Evolutionary conservation across 2,888 invertebrate species (phyloP).

Genomic region (Chesias legatella): DNA sequence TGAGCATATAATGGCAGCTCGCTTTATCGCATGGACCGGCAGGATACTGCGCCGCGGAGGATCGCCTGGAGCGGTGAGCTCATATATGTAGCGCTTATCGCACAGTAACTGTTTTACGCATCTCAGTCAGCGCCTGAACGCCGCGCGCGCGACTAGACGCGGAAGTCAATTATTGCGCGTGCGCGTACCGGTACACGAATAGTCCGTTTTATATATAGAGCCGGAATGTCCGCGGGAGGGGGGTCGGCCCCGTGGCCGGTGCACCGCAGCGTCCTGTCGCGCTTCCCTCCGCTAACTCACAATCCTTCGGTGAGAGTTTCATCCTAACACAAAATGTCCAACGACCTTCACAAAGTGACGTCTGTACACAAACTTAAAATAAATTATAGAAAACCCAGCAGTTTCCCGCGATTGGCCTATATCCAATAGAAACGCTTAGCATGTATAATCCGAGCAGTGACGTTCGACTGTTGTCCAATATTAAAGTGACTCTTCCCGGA

Average conservation of each 20-base stretch:
- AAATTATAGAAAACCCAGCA: slow-evolving; percentile 59
- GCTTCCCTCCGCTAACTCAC: slow-evolving; percentile 61
- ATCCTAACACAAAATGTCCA: slow-evolving; percentile 48
- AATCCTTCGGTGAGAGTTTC: slow-evolving; percentile 71
- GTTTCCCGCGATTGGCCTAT: slow-evolving; percentile 72
- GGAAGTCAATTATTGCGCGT: slow-evolving; percentile 76
- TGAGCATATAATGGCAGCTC: slow-evolving; percentile 51
- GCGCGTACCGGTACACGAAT: slow-evolving; percentile 75
- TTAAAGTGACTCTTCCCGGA: slow-evolving; percentile 62
- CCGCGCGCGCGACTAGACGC: slow-evolving; percentile 75
- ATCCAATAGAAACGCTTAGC: slow-evolving; percentile 70
- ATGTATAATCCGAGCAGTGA: slow-evolving; percentile 62
- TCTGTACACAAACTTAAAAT: slow-evolving; percentile 67
- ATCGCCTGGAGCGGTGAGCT: slow-evolving; percentile 76
- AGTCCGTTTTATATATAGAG: slow-evolving; percentile 76
- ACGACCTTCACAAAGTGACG: slow-evolving; percentile 58
- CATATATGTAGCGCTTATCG: slow-evolving; percentile 74
- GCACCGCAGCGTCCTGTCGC: slow-evolving; percentile 80
- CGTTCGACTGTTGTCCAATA: slow-evolving; percentile 63
- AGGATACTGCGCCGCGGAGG: slow-evolving; percentile 72
- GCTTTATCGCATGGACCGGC: slow-evolving; percentile 66
- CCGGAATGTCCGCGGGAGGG: slow-evolving; percentile 76
- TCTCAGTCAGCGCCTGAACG: slow-evolving; percentile 74
- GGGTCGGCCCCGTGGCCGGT: slow-evolving; percentile 88
- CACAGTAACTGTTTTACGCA: slow-evolving; percentile 54